Conservation (phyloP, 2,113 vertebrate genomes). For the Bungarus multicinctus region DNA sequence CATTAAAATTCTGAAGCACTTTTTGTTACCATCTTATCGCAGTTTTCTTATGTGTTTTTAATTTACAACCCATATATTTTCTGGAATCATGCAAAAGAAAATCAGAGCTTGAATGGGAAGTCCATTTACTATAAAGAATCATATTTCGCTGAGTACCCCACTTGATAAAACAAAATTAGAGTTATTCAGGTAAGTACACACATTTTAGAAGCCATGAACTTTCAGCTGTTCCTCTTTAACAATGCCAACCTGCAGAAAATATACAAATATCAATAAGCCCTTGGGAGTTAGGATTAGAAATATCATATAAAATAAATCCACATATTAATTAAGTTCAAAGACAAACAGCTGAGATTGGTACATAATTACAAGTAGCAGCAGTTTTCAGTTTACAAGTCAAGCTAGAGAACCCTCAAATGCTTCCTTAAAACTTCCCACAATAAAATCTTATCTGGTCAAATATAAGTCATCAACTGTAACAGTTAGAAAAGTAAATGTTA, state of each 20-base stretch:
- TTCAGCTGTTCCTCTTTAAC: conserved; percentile 86
- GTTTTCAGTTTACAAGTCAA: background rate
- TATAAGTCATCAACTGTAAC: background rate
- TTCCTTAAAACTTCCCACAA: background rate
- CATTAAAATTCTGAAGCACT: conserved; percentile 58
- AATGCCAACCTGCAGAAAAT: conserved; percentile 77
- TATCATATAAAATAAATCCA: background rate
- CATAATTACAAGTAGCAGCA: background rate
- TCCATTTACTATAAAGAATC: conserved; percentile 72
- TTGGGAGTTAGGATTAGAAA: background rate
- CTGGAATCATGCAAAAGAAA: conserved; percentile 67
- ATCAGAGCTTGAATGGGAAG: conserved; percentile 64
- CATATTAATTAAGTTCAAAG: background rate
- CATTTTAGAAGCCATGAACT: conserved; percentile 83
- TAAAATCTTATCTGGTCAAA: background rate
- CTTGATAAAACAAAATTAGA: conserved; percentile 53
- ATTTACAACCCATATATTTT: conserved; percentile 60
- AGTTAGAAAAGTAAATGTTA: background rate
- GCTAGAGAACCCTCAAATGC: background rate
- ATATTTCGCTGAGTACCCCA: conserved; percentile 68
- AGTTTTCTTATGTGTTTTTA: conserved; percentile 74
- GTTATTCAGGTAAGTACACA: conserved; percentile 53
- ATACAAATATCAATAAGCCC: conserved; percentile 42
- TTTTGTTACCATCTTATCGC: conserved; percentile 73
- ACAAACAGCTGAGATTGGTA: background rate